A percentile compares a stretch with the other conserved stretches of the same genome.
phyloP scores from a whole-genome alignment of 2,113 vertebrate species.

The Zapus hudsonius region DNA sequence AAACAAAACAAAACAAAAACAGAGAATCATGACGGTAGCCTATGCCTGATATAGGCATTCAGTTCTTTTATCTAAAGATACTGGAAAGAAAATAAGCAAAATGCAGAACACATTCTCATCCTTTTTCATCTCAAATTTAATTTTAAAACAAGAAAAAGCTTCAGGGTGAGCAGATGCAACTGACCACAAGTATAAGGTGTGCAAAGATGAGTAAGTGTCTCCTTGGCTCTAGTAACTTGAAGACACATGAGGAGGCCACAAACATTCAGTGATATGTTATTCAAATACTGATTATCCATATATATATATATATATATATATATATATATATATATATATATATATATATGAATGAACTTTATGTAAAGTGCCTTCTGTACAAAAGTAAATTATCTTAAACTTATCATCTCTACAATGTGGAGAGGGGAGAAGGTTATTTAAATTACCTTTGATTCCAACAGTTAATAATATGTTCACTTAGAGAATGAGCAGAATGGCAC shows the following conservation, averaged over 20 bases:
- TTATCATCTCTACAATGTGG: neutral
- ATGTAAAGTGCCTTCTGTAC: neutral
- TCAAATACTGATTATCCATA: neutral
- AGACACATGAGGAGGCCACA: neutral
- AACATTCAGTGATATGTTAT: neutral
- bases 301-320: neutral
- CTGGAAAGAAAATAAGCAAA: neutral
- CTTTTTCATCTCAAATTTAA: conserved; percentile 49
- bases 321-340: too few species aligned
- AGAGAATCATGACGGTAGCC: neutral
- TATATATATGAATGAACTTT: neutral
- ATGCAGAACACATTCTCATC: conserved; percentile 2
- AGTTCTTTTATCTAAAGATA: neutral
- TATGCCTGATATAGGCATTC: neutral
- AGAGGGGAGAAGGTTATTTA: neutral
- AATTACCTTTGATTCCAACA: rapidly evolving
- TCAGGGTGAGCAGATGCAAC: neutral
- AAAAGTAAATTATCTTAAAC: conserved; percentile 5
- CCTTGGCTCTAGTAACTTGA: neutral
- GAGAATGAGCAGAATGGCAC: neutral
- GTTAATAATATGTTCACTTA: conserved; percentile 8
- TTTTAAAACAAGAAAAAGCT: neutral
- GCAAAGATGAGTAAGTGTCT: conserved; percentile 43
- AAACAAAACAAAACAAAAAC: neutral
- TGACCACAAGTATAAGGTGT: neutral